Conservation (phyloP, 2,113 vertebrate genomes). For the Pachycephala philippinensis region DNA sequence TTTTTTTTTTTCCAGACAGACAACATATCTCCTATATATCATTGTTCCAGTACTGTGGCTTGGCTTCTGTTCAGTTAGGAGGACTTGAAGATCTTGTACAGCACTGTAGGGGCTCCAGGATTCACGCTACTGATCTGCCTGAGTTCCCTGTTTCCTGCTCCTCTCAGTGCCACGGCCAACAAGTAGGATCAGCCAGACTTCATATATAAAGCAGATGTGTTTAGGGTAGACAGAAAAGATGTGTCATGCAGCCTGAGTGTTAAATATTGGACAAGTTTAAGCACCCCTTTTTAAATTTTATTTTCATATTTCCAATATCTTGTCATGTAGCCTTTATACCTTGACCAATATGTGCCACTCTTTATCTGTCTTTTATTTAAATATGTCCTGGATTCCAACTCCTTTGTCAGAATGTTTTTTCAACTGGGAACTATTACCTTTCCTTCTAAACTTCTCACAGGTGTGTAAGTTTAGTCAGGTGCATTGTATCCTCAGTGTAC, state of each 20-base stretch:
- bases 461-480: neutral
- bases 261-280: neutral
- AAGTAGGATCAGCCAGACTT: neutral
- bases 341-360: neutral
- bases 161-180: neutral
- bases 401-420: neutral
- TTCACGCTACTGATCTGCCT: neutral
- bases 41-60: neutral
- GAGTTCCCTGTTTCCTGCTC: neutral
- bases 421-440: neutral
- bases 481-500: neutral
- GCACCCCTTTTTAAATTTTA: rapidly evolving
- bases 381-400: neutral
- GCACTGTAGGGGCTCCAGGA: neutral
- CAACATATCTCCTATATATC: neutral
- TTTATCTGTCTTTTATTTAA: neutral
- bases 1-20: neutral
- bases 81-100: neutral
- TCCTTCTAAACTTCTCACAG: neutral
- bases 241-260: neutral
- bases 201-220: neutral
- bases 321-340: neutral
- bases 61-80: neutral
- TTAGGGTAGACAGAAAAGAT: neutral
- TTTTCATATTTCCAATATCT: neutral